Evolutionary conservation across 2,113 vertebrate genomes (phyloP).

Genomic region (Charina bottae): DNA sequence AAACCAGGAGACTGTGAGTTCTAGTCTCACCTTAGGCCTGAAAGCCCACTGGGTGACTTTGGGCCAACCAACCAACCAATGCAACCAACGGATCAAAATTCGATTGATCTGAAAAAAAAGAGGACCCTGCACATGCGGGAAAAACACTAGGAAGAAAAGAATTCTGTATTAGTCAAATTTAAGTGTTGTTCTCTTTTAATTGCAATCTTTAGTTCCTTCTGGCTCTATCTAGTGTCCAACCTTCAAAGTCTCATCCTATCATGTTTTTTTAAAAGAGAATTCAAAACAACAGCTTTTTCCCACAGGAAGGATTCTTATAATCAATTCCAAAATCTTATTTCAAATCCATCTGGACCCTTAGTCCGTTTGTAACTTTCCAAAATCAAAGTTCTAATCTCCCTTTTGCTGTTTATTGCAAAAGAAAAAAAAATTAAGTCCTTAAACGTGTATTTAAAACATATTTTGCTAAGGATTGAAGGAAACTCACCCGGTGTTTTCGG

Average conservation of each 20-base stretch:
- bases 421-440: not conserved
- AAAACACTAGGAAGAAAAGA: too few relatives aligned
- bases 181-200: too few relatives aligned
- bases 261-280: not conserved
- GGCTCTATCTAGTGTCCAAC: not conserved
- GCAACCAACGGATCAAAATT: too few relatives aligned
- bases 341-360: not conserved
- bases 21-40: too few relatives aligned
- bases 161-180: too few relatives aligned
- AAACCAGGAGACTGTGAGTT: too few relatives aligned
- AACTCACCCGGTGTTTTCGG: not conserved
- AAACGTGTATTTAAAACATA: not conserved
- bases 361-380: not conserved
- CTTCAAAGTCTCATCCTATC: not conserved
- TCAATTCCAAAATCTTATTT: not conserved
- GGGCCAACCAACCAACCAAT: too few relatives aligned
- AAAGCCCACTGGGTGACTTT: too few relatives aligned
- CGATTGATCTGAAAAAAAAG: too few relatives aligned
- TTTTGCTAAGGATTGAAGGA: not conserved
- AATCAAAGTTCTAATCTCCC: not conserved
- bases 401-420: not conserved
- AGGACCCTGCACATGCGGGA: too few relatives aligned
- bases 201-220: not conserved
- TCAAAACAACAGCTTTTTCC: not conserved
- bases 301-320: not conserved